These are phyloP conservation scores for Panurus biarmicus DNA, from an alignment of 2,113 vertebrate species.

Conservation along the genomic window DNA sequence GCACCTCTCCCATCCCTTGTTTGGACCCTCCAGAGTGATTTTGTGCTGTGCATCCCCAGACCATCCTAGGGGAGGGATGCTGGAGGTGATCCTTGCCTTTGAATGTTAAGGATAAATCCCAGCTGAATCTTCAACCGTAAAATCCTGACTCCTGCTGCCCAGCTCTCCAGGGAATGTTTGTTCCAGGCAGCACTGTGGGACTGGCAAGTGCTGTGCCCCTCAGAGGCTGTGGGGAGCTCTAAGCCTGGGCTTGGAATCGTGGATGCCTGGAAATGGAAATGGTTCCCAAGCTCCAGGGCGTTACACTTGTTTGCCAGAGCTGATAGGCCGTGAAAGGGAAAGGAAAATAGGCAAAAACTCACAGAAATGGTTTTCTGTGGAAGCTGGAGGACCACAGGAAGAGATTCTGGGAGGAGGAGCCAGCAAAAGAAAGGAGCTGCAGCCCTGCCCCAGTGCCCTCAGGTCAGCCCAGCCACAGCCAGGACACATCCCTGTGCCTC, in stretches of 20 bases:
- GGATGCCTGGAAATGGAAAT: neutral
- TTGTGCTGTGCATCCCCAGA: neutral
- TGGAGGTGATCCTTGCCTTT: neutral
- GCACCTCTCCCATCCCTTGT: neutral
- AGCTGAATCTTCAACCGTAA: neutral
- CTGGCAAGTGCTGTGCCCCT: neutral
- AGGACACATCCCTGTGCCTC: neutral
- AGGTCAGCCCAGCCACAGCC: neutral
- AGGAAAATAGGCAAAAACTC: neutral
- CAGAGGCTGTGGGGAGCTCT: neutral
- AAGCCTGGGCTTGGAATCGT: rapidly evolving
- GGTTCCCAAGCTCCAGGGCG: neutral
- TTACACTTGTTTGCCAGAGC: neutral
- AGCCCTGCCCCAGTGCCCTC: neutral
- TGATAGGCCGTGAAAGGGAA: neutral
- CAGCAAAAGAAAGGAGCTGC: neutral
- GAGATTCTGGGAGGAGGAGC: neutral
- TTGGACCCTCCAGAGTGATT: neutral
- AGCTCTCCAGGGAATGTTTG: neutral
- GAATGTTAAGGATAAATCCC: neutral
- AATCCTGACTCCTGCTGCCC: neutral
- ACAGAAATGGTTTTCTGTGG: neutral
- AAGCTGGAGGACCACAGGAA: neutral
- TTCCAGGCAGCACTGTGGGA: neutral
- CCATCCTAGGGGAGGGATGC: neutral